Conservation (phyloP, 2,797 vertebrate species). For the Gambelia wislizenii region DNA sequence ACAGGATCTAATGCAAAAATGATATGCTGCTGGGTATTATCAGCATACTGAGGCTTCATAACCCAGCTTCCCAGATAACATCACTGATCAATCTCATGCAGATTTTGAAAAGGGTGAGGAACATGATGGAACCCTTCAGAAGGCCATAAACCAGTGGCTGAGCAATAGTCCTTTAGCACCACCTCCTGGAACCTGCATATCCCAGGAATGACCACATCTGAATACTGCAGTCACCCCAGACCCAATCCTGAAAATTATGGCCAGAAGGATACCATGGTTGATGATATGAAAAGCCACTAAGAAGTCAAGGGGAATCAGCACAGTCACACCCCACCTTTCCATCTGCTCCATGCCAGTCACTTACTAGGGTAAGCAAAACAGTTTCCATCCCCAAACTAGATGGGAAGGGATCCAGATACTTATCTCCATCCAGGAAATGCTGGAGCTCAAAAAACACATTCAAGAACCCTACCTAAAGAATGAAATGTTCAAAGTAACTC, state of each 20-base stretch:
- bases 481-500: background rate
- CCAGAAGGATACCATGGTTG: background rate
- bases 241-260: background rate
- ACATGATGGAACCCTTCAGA: background rate
- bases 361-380: background rate
- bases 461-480: background rate
- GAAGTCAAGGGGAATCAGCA: background rate
- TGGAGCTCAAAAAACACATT: background rate
- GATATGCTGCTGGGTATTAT: background rate
- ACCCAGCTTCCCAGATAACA: too few species aligned
- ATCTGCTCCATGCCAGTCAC: background rate
- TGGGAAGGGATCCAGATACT: background rate
- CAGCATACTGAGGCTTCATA: background rate
- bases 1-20: background rate
- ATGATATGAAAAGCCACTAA: background rate
- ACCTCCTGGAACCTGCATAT: background rate
- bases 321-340: background rate
- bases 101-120: background rate
- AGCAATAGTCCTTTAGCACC: background rate
- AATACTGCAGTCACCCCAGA: too few species aligned
- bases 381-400: background rate
- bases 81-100: background rate
- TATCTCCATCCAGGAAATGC: background rate
- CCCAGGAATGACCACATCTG: background rate
- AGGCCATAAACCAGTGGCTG: background rate